Base-by-base conservation (phyloP, 2,888 invertebrate genomes). In the Acheta domesticus region DNA sequence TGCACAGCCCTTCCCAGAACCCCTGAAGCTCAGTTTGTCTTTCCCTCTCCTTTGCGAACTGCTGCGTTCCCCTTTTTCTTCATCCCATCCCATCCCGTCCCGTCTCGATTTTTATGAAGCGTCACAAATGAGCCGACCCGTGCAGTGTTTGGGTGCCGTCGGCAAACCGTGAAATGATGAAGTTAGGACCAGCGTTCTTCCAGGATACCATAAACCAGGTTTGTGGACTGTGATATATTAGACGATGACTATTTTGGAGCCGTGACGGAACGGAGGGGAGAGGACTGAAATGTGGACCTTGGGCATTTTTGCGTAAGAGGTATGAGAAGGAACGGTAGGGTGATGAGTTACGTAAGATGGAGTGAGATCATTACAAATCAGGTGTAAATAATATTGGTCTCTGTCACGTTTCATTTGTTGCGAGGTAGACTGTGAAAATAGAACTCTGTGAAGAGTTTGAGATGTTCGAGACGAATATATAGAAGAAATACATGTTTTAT, bases 101-200 rank as follows among this genome's bases (percentile, higher is more conserved):
- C 62, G 62, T 62, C n/a, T 62, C 14, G n/a, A 62, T 62, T n/a
- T 62, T 62, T 62, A 62, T 62, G 62, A 62, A 14, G 16, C 62
- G n/a, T 62, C 62, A 62, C 62, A 62, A 62, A 62, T n/a, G 62
- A n/a, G 62, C n/a, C 62, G 14, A n/a, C 62, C 62, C 48, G 14
- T 11, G n/a, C 19, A 36, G 76, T 76, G 76, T 48, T 23, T 36
- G 19, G 11, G 12, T 48, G 76, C 76, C 36, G 19, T 48, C 48
- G 48, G 36, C 76, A 48, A 76, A 48, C 76, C 23, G 76, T 76
- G 76, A 76, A 76, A 76, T 76, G 76, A 76, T 48, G 48, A 48
- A 76, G 36, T 76, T 76, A 76, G 19, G 21, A 48, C 76, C 12
- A 19, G 23, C 76, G 48, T 19, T 48, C 23, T 23, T 76, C 48